Conservation (phyloP, 2,113 vertebrate genomes). For the Halcyon malimbica region DNA sequence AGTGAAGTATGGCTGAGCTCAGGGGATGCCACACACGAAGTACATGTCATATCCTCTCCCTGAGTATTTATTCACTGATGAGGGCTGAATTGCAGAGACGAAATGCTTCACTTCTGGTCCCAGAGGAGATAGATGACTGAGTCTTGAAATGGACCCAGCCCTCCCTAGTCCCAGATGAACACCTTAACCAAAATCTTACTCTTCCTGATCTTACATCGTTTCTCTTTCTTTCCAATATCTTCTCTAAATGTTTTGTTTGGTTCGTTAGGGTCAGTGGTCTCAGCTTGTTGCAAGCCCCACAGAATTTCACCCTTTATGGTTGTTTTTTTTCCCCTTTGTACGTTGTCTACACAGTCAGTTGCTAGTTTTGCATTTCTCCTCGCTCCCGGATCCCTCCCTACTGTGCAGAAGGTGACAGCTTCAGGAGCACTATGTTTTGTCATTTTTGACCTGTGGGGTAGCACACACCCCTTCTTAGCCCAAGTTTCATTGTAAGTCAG, state of each 20-base stretch:
- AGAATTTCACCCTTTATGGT: background rate
- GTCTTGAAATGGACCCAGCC: background rate
- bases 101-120: background rate
- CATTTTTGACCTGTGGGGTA: constrained; percentile 33
- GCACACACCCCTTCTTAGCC: constrained; percentile 32
- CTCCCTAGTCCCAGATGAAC: background rate
- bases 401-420: constrained; percentile 28
- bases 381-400: background rate
- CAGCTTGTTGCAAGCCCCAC: background rate
- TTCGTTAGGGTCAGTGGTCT: background rate
- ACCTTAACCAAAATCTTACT: background rate
- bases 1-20: background rate
- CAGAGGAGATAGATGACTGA: background rate
- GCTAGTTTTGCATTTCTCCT: constrained; percentile 10
- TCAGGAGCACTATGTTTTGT: constrained; percentile 34
- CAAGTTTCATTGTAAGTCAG: constrained; percentile 35
- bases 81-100: background rate
- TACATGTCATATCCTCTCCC: background rate
- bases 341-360: background rate
- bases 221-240: background rate
- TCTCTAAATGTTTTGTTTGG: background rate
- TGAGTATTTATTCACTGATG: background rate
- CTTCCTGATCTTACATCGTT: background rate
- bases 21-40: background rate
- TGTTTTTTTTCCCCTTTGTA: background rate